Percentiles rank a stretch among this genome's conserved stretches.
phyloP scores from a whole-genome alignment of 2,888 invertebrate species.

The Lepetodrilus schrolli region DNA sequence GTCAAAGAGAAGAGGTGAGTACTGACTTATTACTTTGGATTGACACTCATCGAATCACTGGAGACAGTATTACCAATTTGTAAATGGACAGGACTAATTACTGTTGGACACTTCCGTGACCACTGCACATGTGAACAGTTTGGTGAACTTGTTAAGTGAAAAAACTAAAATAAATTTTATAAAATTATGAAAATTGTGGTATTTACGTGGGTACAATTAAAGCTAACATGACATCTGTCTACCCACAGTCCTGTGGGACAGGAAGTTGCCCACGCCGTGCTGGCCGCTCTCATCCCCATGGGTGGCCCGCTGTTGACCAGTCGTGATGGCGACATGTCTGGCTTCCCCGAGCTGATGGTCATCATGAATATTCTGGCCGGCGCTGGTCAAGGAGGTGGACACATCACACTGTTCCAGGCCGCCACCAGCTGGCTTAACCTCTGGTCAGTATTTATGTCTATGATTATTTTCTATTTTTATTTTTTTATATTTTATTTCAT shows the following conservation, averaged over 20 bases:
- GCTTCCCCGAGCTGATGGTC: conserved; percentile 85
- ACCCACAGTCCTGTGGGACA: conserved; percentile 78
- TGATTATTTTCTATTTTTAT: not conserved
- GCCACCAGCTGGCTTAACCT: conserved; percentile 84
- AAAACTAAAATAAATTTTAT: too few species aligned
- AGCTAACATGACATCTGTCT: too few species aligned
- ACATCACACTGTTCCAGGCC: conserved; percentile 86
- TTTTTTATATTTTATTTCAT: not conserved
- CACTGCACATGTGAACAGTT: too few species aligned
- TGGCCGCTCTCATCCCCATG: conserved; percentile 84
- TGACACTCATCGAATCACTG: too few species aligned
- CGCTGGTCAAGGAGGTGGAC: conserved; percentile 87
- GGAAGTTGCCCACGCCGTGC: conserved; percentile 81
- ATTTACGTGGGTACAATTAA: too few species aligned
- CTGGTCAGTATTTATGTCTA: conserved; percentile 65
- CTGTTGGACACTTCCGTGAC: too few species aligned
- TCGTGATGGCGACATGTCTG: conserved; percentile 80
- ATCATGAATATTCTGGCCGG: conserved; percentile 90
- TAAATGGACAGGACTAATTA: too few species aligned
- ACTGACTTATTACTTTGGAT: too few species aligned
- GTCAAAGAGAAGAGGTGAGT: conserved; percentile 81
- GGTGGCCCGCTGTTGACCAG: conserved; percentile 81
- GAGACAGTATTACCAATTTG: too few species aligned
- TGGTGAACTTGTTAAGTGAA: too few species aligned
- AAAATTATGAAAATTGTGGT: too few species aligned